These are phyloP conservation scores for Brachyhypopomus occidentalis DNA, from an alignment of 2,113 vertebrate genomes.

Conservation along the genomic window DNA sequence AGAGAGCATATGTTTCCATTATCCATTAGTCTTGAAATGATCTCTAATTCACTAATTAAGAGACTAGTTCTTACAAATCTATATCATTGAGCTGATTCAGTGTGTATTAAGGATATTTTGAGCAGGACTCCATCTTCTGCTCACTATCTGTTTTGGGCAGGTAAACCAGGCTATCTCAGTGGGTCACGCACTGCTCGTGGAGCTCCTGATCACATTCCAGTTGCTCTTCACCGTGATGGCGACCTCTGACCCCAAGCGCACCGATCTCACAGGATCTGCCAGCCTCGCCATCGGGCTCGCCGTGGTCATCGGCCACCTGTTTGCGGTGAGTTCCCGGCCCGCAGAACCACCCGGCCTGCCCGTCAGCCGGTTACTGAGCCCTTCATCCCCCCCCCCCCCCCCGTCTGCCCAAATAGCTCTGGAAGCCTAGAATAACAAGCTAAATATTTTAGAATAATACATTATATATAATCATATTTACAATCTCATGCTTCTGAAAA, in stretches of 20 bases:
- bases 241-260: conserved; percentile 91
- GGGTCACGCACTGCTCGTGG: conserved; percentile 89
- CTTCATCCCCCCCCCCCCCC: no score
- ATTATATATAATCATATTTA: not conserved
- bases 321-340: conserved; percentile 85
- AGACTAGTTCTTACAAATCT: no score
- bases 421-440: not conserved
- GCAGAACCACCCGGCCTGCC: no score
- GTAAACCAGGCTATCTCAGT: conserved; percentile 81
- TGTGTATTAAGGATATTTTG: no score
- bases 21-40: no score
- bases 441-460: not conserved
- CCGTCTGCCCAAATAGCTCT: not conserved
- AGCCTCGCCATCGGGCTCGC: conserved; percentile 91
- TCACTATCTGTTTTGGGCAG: conserved; percentile 60
- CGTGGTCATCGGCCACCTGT: conserved; percentile 92
- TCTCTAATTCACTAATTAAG: no score
- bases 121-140: not conserved
- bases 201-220: conserved; percentile 94
- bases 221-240: conserved; percentile 96
- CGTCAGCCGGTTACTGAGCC: not conserved
- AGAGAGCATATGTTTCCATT: no score
- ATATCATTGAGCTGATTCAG: no score
- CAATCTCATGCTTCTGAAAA: not conserved
- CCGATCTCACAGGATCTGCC: conserved; percentile 87